Conservation (phyloP, 2,113 vertebrate genomes). For the Tringa solitaria region DNA sequence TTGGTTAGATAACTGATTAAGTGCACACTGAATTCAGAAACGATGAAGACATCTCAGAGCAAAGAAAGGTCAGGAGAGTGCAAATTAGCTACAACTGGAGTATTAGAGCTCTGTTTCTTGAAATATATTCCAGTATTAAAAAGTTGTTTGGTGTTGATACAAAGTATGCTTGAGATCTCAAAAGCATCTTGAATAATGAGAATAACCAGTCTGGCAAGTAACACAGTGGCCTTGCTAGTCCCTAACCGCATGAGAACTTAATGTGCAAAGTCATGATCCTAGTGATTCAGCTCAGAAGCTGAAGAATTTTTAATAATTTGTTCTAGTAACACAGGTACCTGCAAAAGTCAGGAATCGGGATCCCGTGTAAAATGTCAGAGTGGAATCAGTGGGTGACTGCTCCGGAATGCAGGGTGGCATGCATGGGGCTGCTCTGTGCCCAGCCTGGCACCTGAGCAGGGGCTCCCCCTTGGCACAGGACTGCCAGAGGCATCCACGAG, state of each 20-base stretch:
- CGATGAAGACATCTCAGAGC: neutral
- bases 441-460: neutral
- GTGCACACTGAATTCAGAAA: neutral
- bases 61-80: neutral
- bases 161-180: neutral
- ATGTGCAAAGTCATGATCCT: neutral
- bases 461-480: neutral
- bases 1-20: neutral
- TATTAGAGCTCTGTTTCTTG: neutral
- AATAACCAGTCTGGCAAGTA: neutral
- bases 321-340: neutral
- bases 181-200: neutral
- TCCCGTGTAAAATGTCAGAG: neutral
- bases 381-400: neutral
- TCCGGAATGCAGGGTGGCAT: neutral
- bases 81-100: neutral
- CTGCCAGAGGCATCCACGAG: neutral
- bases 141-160: neutral
- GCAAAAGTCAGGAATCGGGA: neutral
- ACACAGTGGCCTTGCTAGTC: neutral
- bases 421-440: neutral
- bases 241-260: neutral
- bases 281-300: neutral
- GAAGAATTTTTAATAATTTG: neutral
- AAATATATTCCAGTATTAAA: neutral